Evolutionary conservation across 2,797 vertebrate genomes (phyloP), one percentile per base, ranked within the genome.

Genomic region (Brachyrhaphis roseni): DNA sequence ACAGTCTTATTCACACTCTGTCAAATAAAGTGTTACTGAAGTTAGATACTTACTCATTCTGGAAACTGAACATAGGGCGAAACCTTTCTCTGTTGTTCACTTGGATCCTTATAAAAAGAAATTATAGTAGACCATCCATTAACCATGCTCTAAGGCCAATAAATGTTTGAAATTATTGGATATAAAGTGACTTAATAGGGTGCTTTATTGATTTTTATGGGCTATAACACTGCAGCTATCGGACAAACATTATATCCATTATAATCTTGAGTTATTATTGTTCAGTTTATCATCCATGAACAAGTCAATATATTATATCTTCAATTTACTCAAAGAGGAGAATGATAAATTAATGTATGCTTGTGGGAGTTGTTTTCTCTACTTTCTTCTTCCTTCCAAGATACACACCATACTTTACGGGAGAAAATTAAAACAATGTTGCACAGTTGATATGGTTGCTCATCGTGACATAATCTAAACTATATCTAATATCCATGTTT

Each of bases 251-350:
- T 53, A 76, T 71, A 53, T 47, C 16, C 71, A 49, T 84, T 62
- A 75, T 36, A 68, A 76, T 72, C 43, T 57, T 78, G 68, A 77
- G 55, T 34, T 55, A 66, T 77, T 34, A 77, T 34, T 77, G 53
- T 78, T 47, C 75, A 64, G 78, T 74, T 85, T 78, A 72, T 86
- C 91, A 87, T 87, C 91, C 85, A 90, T 77, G 77, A 91, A 89
- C 83, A 66, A 77, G 45, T 80, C 77, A 66, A 85, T 81, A 76
- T 83, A 90, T 86, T 87, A 83, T 83, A 90, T 85, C 77, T 82
- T 51, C 45, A 76, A 39, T 53, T 84, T 72, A 80, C 80, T 81
- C 2, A 45, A 68, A 74, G 26, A 76, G 15, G 78, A 82, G 71
- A 66, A 57, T 71, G 81, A 85, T 41, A 15, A 78, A 77, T 78